Evolutionary conservation across 2,888 invertebrate species (phyloP).

Genomic region (Trilocha varians): DNA sequence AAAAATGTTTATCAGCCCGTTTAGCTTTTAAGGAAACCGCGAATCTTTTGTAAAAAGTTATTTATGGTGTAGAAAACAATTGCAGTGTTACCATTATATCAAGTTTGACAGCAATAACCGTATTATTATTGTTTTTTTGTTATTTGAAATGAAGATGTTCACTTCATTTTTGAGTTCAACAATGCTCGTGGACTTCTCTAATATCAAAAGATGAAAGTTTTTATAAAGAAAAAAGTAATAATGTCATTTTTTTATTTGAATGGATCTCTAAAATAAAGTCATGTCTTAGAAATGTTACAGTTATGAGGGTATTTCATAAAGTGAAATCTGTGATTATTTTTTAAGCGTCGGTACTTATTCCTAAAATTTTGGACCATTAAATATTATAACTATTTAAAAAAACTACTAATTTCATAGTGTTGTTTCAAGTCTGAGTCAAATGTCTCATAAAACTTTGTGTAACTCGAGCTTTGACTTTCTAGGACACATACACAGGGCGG

Average conservation of each 20-base stretch:
- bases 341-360: too few species aligned
- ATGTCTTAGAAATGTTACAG: too few species aligned
- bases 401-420: too few species aligned
- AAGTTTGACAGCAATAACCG: slow-evolving; percentile 68
- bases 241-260: not conserved
- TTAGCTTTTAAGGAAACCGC: slow-evolving; percentile 73
- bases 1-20: slow-evolving; percentile 71
- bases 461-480: too few species aligned
- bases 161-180: slow-evolving; percentile 36
- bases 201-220: slow-evolving; percentile 26
- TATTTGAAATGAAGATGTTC: slow-evolving; percentile 53
- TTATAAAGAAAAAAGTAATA: not conserved
- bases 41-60: slow-evolving; percentile 68
- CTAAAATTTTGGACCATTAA: too few species aligned
- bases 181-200: slow-evolving; percentile 27
- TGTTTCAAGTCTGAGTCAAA: too few species aligned
- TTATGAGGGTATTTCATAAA: too few species aligned
- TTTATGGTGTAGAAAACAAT: slow-evolving; percentile 71
- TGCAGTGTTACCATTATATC: slow-evolving; percentile 69
- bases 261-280: too few species aligned
- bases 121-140: slow-evolving; percentile 55
- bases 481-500: not conserved
- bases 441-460: too few species aligned
- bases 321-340: too few species aligned
- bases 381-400: too few species aligned